phyloP scores from a whole-genome alignment of 2,113 vertebrate species.

The Pangasianodon gigas region DNA sequence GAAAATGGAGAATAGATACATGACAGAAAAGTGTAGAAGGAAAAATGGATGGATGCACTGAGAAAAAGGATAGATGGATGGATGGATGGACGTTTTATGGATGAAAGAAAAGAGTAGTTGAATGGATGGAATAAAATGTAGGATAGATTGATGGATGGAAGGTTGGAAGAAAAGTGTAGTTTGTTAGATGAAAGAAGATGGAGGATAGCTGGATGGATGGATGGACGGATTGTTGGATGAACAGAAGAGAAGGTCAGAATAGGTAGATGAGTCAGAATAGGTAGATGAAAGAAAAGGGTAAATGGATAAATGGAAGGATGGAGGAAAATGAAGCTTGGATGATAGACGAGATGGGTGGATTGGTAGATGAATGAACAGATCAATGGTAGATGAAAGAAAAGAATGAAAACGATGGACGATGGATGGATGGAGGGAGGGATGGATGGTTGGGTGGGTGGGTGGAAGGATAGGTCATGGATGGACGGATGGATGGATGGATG shows the following conservation, averaged over 20 bases:
- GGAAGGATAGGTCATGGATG: too few species aligned
- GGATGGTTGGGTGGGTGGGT: too few species aligned
- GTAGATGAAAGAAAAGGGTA: neutral
- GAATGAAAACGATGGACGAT: neutral
- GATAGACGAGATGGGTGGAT: neutral
- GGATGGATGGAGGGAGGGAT: neutral
- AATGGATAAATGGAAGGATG: neutral
- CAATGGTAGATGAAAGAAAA: neutral
- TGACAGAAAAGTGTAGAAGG: neutral
- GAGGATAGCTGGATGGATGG: neutral
- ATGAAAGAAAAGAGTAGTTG: neutral
- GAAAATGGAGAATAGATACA: neutral
- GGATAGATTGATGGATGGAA: neutral
- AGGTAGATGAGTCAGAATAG: neutral
- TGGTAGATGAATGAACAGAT: neutral
- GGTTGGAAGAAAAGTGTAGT: neutral
- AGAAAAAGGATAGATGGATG: neutral
- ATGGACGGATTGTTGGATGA: neutral
- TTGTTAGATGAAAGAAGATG: neutral
- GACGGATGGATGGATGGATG: neutral
- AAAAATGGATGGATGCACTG: neutral
- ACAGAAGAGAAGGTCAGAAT: neutral
- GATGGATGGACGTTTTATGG: neutral
- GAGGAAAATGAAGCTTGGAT: neutral
- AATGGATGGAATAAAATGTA: neutral